These are phyloP conservation scores for Oedothorax gibbosus DNA, from an alignment of 1,140 invertebrate species.

Conservation along the genomic window DNA sequence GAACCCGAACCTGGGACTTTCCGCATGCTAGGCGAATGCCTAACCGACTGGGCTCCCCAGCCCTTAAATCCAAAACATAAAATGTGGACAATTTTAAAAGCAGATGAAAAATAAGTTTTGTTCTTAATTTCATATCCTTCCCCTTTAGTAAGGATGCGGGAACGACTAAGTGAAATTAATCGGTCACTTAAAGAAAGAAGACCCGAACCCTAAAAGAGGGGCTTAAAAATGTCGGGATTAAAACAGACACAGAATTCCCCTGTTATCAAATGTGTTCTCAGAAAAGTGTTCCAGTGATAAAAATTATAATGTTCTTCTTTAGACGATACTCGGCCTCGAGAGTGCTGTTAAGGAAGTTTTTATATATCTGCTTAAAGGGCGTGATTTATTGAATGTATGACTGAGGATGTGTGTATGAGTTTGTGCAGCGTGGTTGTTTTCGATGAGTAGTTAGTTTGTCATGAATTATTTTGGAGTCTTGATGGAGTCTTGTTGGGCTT, in stretches of 20 bases:
- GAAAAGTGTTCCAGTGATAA: neutral
- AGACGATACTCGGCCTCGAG: neutral
- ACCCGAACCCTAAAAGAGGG: neutral
- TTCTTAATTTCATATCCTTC: no score
- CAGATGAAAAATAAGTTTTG: no score
- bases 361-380: neutral
- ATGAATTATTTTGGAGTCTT: no score
- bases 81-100: no score
- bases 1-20: no score
- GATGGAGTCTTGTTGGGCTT: no score
- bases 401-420: no score
- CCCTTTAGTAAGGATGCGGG: slow-evolving; percentile 9
- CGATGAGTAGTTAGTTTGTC: no score
- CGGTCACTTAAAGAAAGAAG: slow-evolving; percentile 3
- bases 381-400: slow-evolving; percentile 1
- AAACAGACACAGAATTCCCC: neutral
- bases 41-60: no score
- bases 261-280: neutral
- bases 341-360: slow-evolving; percentile 7
- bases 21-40: no score
- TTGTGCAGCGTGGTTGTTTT: no score
- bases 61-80: no score
- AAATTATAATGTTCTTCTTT: neutral
- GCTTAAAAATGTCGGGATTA: neutral
- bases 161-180: slow-evolving; percentile 56